These are phyloP conservation scores for Coluber constrictor DNA, from an alignment of 2,797 vertebrate species.

Conservation along the genomic window DNA sequence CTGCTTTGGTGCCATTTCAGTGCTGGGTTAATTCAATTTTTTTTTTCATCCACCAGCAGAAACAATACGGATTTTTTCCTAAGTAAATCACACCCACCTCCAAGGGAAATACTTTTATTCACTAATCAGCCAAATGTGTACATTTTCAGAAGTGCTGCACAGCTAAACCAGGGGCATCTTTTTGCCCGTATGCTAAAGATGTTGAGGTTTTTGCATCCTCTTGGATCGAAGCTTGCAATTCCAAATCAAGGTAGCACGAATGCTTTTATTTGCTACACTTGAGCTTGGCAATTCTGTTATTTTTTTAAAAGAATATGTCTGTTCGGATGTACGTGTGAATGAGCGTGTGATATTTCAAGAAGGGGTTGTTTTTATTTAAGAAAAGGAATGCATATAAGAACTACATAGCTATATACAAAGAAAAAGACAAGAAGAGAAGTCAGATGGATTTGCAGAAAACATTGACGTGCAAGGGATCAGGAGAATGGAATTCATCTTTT, in stretches of 20 bases:
- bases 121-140: background rate
- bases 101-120: background rate
- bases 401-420: constrained; percentile 63
- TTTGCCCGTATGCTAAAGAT: background rate
- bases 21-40: background rate
- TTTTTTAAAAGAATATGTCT: background rate
- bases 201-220: background rate
- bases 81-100: background rate
- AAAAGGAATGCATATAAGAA: constrained; percentile 61
- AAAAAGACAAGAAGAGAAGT: constrained; percentile 48
- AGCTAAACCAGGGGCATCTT: background rate
- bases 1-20: no score
- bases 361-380: background rate
- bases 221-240: background rate
- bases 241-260: background rate
- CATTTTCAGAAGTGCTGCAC: no score
- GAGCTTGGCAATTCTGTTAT: background rate
- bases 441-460: constrained; percentile 58
- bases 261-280: background rate
- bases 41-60: background rate
- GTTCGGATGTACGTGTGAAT: background rate
- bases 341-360: constrained; percentile 2
- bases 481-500: background rate
- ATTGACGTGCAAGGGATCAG: constrained; percentile 67
- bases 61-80: no score